Evolutionary conservation across 2,113 vertebrate species (phyloP), one percentile per base, ranked within the genome.

Genomic region (Erpornis zantholeuca): DNA sequence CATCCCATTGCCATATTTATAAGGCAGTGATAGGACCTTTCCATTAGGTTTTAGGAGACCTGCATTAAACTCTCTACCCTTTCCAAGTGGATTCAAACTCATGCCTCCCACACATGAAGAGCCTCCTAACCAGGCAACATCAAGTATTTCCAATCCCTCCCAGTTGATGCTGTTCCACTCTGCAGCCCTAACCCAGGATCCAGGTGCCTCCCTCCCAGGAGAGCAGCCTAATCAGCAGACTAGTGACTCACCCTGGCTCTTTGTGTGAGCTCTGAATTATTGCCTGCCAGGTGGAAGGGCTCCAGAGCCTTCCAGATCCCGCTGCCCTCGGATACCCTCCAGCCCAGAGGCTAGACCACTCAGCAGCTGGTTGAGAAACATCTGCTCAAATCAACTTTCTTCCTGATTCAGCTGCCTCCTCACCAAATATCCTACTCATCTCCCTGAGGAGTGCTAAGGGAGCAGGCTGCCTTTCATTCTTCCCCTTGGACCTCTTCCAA

Each of bases 161-260:
- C 64, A 56, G 54, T 27, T 76, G 91, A 78, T 79, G 61, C 72
- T 61, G 57, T 61, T 94, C 53, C 65, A 88, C 72, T 69, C 70
- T 13, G 12, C 47, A 92, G 83, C 44, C 61, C 45, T 56, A 82
- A 68, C 82, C 53, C 45, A 68, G 72, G 88, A 90, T 91, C 88
- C 94, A 95, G 94, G 91, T 96, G 91, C 77, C 65, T 96, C 86
- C 65, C 91, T 95, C 86, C 69, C 86, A 95, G 91, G 44, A 95
- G 86, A 91, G 94, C 64, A 96, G 96, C 94, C 96, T 96, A 91
- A 96, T 96, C 96, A 97, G 86, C 91, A 97, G 86, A 82, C 94
- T 91, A 12, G 86, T 97, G 95, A 97, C 88, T 97, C 96, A 96
- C 40, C n/a, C 53, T 69, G 73, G 86, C 86, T 93, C 64, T 91